Evolutionary conservation across 2,113 vertebrate genomes (phyloP).

Genomic region (Macquaria ambigua): DNA sequence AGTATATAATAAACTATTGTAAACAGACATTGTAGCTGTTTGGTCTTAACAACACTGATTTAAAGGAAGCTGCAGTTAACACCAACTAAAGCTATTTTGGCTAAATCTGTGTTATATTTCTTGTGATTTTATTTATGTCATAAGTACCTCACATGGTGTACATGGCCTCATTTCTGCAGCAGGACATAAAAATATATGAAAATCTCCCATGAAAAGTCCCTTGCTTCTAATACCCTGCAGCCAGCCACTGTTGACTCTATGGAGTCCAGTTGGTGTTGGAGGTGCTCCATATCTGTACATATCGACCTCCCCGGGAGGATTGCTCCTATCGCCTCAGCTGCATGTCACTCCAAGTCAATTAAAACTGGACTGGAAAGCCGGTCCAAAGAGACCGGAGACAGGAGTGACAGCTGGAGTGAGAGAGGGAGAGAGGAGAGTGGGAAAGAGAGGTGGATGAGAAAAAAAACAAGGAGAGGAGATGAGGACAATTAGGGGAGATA

Average conservation of each 20-base stretch:
- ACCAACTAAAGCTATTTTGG: background rate
- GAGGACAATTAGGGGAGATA: conserved; percentile 3
- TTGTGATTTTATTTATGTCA: background rate
- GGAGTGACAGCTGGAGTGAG: conserved; percentile 53
- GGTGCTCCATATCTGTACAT: conserved; percentile 49
- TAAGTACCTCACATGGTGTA: background rate
- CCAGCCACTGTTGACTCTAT: conserved; percentile 54
- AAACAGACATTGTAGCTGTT: background rate
- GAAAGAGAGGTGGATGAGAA: conserved; percentile 20
- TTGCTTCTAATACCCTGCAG: conserved; percentile 31
- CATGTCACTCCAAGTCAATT: conserved; percentile 71
- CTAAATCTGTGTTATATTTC: conserved; percentile 7
- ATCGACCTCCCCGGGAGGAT: conserved; percentile 58
- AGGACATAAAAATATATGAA: conserved; percentile 20
- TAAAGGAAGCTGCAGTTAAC: background rate
- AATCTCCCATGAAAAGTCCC: conserved; percentile 13
- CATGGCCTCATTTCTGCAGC: conserved; percentile 39
- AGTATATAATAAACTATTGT: background rate
- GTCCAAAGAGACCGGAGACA: conserved; percentile 49
- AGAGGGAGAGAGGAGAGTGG: conserved; percentile 4
- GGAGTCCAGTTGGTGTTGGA: conserved; percentile 51
- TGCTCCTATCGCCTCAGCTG: conserved; percentile 50
- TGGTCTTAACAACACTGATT: background rate
- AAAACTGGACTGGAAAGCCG: conserved; percentile 64
- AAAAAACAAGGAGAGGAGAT: background rate